Evolutionary conservation across 2,797 vertebrate species (phyloP), one percentile per base, ranked within the genome.

Genomic region (Tragelaphus oryx): DNA sequence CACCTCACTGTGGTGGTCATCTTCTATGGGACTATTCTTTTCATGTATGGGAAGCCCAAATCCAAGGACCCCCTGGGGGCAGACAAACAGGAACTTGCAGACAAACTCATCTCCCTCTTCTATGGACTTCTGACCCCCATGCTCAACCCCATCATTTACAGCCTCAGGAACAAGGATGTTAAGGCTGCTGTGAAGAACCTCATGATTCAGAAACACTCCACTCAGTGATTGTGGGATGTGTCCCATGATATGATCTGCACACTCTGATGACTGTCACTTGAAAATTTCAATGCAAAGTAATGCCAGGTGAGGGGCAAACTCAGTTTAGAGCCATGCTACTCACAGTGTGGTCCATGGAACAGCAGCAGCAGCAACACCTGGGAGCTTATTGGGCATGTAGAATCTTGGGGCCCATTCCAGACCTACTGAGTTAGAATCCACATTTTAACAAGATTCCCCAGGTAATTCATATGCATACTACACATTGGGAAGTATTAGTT

Each of bases 111-210:
- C 28, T 95, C 96, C 26, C 60, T 97, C 20, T 95, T 97, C 78
- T 97, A 96, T 90, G 87, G 92, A 3, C 79, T 96, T 24, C 57
- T 96, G 46, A 96, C 92, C 20, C 97, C 96, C 44, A 94, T 97
- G 82, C 89, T 97, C 22, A 98, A 98, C 59, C 97, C 97, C 48
- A 78, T 98, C 33, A 98, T 98, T 75, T 98, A 97, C 30, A 97
- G 96, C 37, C 68, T 71, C 11, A 71, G 68, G 22, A 71, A 71
- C 68, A 71, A 71, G 37, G 68, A 71, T 26, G 91, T 97, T 14
- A 98, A 94, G 89, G 41, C 44, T 4, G 78, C 95, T n/a, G 9
- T 96, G 62, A 91, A 50, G 80, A 96, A 30, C 13, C 37, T 96
- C 48, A 2, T 96, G 37, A 16, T 26, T 68, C 75, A n/a, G 46